A percentile compares a stretch with the other conserved stretches of the same genome.
Evolutionary conservation across 2,888 invertebrate genomes (phyloP).

Genomic region (Troilus luridus): DNA sequence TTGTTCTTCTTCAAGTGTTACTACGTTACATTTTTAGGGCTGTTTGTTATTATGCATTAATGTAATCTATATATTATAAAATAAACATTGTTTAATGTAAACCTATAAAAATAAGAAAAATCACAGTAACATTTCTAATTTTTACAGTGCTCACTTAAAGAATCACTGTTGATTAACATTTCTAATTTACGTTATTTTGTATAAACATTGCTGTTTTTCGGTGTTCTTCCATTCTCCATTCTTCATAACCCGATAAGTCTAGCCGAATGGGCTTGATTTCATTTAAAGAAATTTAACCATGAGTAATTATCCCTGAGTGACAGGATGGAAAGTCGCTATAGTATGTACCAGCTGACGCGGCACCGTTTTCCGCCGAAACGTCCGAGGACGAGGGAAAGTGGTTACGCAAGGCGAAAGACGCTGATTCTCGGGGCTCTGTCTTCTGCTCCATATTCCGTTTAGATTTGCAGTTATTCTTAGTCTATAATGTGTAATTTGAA

Average conservation of each 20-base stretch:
- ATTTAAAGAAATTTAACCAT: neutral
- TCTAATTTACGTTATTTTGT: no score
- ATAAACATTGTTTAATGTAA: no score
- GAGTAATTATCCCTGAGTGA: neutral
- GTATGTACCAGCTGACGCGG: constrained; percentile 42
- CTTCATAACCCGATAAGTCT: neutral
- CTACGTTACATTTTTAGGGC: no score
- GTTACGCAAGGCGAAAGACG: constrained; percentile 37
- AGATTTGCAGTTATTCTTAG: neutral
- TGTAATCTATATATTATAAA: no score
- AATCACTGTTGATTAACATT: no score
- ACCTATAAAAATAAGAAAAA: no score
- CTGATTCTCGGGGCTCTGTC: neutral
- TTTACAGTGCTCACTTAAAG: no score
- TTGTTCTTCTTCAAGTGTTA: no score
- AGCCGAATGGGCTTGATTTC: neutral
- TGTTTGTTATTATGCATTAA: no score
- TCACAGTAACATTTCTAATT: no score
- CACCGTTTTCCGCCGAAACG: constrained; percentile 49
- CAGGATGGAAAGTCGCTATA: constrained; percentile 20
- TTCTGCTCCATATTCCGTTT: neutral
- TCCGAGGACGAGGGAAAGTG: constrained; percentile 50
- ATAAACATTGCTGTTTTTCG: no score
- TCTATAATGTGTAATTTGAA: neutral
- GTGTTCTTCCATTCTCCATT: no score